Percentiles rank a stretch among this genome's conserved stretches.
These are phyloP conservation scores for Alethe castanea DNA, from an alignment of 2,113 vertebrate species.

Conservation along the genomic window DNA sequence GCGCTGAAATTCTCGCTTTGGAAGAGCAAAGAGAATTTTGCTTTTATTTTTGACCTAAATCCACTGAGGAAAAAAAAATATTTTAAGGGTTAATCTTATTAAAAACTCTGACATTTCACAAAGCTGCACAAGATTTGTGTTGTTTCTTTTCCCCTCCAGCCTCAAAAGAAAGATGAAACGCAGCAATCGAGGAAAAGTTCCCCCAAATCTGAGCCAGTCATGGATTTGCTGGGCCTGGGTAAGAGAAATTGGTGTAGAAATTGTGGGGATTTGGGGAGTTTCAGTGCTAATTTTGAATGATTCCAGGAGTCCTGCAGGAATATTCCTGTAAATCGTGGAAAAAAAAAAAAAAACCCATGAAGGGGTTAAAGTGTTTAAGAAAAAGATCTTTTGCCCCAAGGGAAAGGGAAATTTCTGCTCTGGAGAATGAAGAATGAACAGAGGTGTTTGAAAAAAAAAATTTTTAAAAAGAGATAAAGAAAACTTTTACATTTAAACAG, in stretches of 20 bases:
- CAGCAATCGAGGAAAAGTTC: slow-evolving; percentile 80
- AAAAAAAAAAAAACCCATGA: no score
- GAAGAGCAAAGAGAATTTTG: background rate
- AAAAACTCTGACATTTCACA: background rate
- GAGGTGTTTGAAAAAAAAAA: no score
- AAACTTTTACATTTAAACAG: no score
- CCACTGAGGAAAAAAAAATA: no score
- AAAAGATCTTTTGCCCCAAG: no score
- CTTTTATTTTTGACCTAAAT: no score
- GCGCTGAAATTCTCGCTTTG: background rate
- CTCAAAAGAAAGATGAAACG: slow-evolving; percentile 82
- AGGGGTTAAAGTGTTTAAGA: no score
- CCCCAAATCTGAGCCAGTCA: slow-evolving; percentile 84
- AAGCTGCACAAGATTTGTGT: background rate
- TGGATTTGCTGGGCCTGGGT: slow-evolving; percentile 94
- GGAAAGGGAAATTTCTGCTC: no score
- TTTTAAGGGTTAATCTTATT: background rate
- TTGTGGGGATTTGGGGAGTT: background rate
- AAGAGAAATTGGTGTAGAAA: background rate
- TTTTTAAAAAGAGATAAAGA: no score
- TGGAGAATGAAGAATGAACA: no score
- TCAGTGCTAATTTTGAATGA: rapidly evolving
- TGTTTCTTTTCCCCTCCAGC: slow-evolving; percentile 29
- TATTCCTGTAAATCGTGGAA: no score
- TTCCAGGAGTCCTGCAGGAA: background rate